Evolutionary conservation across 2,888 invertebrate genomes (phyloP).

Genomic region (Hypolimnas misippus): DNA sequence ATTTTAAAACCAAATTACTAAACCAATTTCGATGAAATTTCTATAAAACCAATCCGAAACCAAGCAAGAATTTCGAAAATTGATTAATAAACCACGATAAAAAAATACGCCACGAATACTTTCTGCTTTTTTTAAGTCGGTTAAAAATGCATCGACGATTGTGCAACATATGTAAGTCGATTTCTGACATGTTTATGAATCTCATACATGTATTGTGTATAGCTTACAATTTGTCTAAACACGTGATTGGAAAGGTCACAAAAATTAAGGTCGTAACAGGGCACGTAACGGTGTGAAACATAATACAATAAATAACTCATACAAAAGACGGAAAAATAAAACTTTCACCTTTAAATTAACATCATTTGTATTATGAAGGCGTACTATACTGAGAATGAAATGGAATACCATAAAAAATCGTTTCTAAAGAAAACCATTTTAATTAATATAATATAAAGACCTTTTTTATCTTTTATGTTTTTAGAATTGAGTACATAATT

Average conservation of each 20-base stretch:
- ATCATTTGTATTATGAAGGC: conserved; percentile 33
- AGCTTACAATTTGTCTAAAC: conserved; percentile 42
- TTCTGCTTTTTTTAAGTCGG: too few species aligned
- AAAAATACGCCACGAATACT: too few species aligned
- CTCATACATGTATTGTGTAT: not conserved
- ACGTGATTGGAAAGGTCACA: conserved; percentile 52
- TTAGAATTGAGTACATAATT: too few species aligned
- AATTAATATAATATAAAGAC: not conserved
- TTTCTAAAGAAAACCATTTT: not conserved
- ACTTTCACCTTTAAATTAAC: conserved; percentile 55
- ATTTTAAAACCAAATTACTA: too few species aligned
- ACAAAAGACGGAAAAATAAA: conserved; percentile 53
- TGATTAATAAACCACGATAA: too few species aligned
- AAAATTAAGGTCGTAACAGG: conserved; percentile 53
- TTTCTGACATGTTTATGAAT: too few species aligned
- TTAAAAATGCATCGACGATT: too few species aligned
- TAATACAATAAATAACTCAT: conserved; percentile 55
- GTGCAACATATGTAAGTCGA: too few species aligned
- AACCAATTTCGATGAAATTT: too few species aligned
- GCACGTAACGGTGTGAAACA: conserved; percentile 49
- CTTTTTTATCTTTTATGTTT: not conserved
- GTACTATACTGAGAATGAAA: conserved; percentile 34
- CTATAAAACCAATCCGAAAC: too few species aligned
- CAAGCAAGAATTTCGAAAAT: too few species aligned
- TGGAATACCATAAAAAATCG: conserved; percentile 2